Conservation (phyloP, 1,140 invertebrate species). For the Phortica variegata region DNA sequence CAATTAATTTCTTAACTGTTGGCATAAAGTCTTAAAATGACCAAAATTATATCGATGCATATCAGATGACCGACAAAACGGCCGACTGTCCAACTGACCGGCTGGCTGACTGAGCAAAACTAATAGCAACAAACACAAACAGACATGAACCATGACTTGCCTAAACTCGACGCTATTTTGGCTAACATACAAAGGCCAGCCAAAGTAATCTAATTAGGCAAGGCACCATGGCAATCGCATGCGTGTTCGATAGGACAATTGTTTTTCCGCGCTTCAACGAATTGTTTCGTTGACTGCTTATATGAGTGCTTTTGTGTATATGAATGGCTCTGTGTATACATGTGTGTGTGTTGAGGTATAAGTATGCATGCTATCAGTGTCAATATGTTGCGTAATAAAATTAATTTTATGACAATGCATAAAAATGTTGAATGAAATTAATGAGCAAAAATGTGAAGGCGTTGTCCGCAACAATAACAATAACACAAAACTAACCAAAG, state of each 20-base stretch:
- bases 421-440: constrained; percentile 51
- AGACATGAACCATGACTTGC: constrained; percentile 12
- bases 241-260: too few relatives aligned
- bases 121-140: not conserved
- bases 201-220: constrained; percentile 48
- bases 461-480: not conserved
- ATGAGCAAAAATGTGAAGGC: constrained; percentile 43
- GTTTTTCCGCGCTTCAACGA: too few relatives aligned
- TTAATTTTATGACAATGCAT: constrained; percentile 52
- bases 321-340: not conserved
- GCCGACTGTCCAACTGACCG: too few relatives aligned
- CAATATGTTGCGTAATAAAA: constrained; percentile 31
- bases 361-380: too few relatives aligned
- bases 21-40: too few relatives aligned
- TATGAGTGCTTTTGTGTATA: constrained; percentile 10
- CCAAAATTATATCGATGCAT: too few relatives aligned
- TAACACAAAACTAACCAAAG: not conserved
- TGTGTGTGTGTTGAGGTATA: constrained; percentile 3
- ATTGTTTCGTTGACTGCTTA: not conserved
- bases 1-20: too few relatives aligned
- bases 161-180: constrained; percentile 3
- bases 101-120: not conserved
- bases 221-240: constrained; percentile 8
- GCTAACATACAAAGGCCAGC: constrained; percentile 18
- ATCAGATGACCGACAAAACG: too few relatives aligned